Evolutionary conservation across 2,797 vertebrate genomes (phyloP).

Genomic region (Schizothorax lantsangensis): DNA sequence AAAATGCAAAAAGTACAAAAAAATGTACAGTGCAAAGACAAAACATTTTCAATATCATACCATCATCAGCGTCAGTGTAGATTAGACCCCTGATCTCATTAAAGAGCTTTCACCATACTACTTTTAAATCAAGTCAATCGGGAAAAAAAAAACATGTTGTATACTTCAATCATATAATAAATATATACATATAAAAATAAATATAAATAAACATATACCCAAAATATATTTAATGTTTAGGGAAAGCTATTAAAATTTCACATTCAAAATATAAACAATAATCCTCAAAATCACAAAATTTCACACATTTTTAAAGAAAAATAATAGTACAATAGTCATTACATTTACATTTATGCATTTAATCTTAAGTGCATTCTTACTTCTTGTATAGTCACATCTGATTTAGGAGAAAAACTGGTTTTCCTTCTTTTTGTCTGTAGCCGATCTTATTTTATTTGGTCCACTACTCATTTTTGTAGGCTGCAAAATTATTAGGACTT

Average conservation of each 20-base stretch:
- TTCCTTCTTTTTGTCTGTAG: not conserved
- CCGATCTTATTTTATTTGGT: not conserved
- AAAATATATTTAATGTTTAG: not conserved
- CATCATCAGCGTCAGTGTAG: not conserved
- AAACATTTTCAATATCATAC: not conserved
- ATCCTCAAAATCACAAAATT: not conserved
- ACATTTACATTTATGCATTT: too few species aligned
- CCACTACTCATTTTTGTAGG: not conserved
- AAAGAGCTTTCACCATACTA: not conserved
- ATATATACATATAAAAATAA: not conserved
- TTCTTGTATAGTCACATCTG: not conserved
- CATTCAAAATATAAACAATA: not conserved
- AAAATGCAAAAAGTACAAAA: not conserved
- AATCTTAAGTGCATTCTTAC: too few species aligned
- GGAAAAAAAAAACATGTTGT: not conserved
- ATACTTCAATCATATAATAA: not conserved
- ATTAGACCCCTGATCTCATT: not conserved
- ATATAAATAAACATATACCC: not conserved
- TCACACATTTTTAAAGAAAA: not conserved
- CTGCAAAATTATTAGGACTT: not conserved
- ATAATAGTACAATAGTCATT: not conserved
- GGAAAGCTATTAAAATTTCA: not conserved
- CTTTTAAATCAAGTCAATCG: not conserved
- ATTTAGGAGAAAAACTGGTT: not conserved
- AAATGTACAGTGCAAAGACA: not conserved